Evolutionary conservation across 2,888 invertebrate species (phyloP).

Genomic region (Pediacus dermestoides): DNA sequence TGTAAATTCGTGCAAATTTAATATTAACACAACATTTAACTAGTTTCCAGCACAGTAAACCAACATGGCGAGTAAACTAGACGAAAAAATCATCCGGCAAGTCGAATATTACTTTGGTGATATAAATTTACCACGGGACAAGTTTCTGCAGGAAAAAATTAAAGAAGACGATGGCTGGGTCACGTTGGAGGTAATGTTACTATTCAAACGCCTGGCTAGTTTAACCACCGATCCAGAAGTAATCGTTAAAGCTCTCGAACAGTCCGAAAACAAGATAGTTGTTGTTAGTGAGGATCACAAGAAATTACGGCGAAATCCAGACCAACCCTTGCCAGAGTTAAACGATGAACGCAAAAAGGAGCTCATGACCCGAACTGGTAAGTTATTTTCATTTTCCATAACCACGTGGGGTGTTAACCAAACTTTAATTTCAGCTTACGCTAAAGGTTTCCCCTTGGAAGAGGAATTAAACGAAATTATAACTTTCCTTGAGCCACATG

Average conservation of each 20-base stretch:
- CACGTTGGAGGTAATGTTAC: slow-evolving; percentile 74
- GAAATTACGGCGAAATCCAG: slow-evolving; percentile 69
- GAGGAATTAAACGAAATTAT: slow-evolving; percentile 65
- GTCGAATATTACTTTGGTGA: slow-evolving; percentile 76
- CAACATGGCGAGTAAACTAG: slow-evolving; percentile 46
- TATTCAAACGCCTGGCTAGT: slow-evolving; percentile 80
- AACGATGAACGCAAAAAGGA: slow-evolving; percentile 81
- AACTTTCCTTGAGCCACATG: slow-evolving; percentile 67
- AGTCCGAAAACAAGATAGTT: slow-evolving; percentile 68
- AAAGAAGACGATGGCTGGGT: slow-evolving; percentile 90
- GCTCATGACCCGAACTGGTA: slow-evolving; percentile 64
- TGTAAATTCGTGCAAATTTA: too few species aligned
- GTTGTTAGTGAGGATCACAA: slow-evolving; percentile 60
- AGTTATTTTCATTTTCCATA: slow-evolving; percentile 9
- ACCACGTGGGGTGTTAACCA: neutral
- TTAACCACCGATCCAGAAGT: slow-evolving; percentile 65
- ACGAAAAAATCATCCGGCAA: slow-evolving; percentile 64
- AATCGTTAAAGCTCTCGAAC: slow-evolving; percentile 71
- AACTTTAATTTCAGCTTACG: slow-evolving; percentile 59
- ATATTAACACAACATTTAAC: neutral
- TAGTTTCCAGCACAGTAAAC: neutral
- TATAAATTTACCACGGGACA: slow-evolving; percentile 86
- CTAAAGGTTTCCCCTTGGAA: slow-evolving; percentile 79
- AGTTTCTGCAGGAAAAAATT: slow-evolving; percentile 85
- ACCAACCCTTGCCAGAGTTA: slow-evolving; percentile 76